Conservation (phyloP, 2,888 invertebrate genomes). For the Globia sparganii region DNA sequence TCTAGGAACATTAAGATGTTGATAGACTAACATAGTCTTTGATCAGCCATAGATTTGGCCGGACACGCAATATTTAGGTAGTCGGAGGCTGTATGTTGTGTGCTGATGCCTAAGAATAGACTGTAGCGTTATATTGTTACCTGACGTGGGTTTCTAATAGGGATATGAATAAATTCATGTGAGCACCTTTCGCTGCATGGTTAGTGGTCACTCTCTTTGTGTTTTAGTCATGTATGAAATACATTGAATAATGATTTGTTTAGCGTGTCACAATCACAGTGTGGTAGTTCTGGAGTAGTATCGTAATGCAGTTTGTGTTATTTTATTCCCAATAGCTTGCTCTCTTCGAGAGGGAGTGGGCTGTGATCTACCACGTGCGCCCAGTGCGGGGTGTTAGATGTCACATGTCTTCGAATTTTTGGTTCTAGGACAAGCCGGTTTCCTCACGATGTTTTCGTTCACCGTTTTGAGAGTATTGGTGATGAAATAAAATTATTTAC, state of each 20-base stretch:
- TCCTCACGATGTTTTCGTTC: too few relatives aligned
- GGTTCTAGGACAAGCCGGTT: too few relatives aligned
- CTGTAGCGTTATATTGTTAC: constrained; percentile 42
- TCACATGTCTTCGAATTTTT: too few relatives aligned
- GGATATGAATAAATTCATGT: constrained; percentile 48
- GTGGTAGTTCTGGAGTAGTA: background rate
- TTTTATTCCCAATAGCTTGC: background rate
- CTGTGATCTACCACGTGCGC: too few relatives aligned
- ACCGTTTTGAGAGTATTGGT: too few relatives aligned
- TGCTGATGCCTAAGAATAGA: constrained; percentile 47
- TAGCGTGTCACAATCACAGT: background rate
- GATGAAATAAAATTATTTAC: too few relatives aligned
- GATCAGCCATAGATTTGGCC: constrained; percentile 71
- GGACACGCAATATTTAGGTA: constrained; percentile 53
- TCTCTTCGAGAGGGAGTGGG: background rate
- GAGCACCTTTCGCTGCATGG: constrained; percentile 20
- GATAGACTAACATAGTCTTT: constrained; percentile 75
- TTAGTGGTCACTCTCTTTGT: constrained; percentile 42
- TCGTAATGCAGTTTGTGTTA: background rate
- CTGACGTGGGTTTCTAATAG: constrained; percentile 39
- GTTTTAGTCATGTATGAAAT: constrained; percentile 45
- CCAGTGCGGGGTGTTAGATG: too few relatives aligned
- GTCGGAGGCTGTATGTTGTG: constrained; percentile 27
- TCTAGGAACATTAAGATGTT: constrained; percentile 75
- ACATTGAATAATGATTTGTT: constrained; percentile 35